A percentile compares a stretch with the other conserved stretches of the same genome.
Conservation (phyloP, 1,140 invertebrate genomes). For the Eciton burchellii region DNA sequence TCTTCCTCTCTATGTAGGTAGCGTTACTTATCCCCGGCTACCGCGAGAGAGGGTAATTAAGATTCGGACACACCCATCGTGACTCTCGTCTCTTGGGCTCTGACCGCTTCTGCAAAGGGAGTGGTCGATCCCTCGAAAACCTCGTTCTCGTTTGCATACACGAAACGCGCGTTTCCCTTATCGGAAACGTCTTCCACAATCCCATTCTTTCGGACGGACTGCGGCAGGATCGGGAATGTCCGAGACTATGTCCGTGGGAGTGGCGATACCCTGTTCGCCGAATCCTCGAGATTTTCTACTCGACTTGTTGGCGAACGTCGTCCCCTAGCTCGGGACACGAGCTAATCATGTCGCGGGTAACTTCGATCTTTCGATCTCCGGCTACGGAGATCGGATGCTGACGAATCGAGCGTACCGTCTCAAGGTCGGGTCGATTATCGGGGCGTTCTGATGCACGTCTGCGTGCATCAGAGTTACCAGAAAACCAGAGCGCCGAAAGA, state of each 20-base stretch:
- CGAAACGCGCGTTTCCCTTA: conserved; percentile 61
- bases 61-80: conserved; percentile 85
- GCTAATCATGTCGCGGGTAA: not conserved
- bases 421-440: no score
- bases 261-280: conserved; percentile 33
- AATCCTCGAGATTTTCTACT: conserved; percentile 45
- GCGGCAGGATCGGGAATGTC: conserved; percentile 41
- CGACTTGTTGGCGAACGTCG: not conserved
- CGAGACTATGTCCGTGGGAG: conserved; percentile 43
- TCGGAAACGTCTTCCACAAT: conserved; percentile 73
- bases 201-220: conserved; percentile 40
- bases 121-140: conserved; percentile 81
- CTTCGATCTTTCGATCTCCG: not conserved
- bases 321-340: not conserved
- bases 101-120: conserved; percentile 82
- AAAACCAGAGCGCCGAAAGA: not conserved
- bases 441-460: not conserved
- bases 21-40: conserved; percentile 80
- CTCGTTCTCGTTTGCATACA: conserved; percentile 83
- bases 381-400: not conserved
- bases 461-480: not conserved
- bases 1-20: conserved; percentile 66
- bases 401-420: not conserved
- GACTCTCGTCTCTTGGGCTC: conserved; percentile 83
- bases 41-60: conserved; percentile 83